Evolutionary conservation across 2,888 invertebrate species (phyloP).

Genomic region (Adela reaumurella): DNA sequence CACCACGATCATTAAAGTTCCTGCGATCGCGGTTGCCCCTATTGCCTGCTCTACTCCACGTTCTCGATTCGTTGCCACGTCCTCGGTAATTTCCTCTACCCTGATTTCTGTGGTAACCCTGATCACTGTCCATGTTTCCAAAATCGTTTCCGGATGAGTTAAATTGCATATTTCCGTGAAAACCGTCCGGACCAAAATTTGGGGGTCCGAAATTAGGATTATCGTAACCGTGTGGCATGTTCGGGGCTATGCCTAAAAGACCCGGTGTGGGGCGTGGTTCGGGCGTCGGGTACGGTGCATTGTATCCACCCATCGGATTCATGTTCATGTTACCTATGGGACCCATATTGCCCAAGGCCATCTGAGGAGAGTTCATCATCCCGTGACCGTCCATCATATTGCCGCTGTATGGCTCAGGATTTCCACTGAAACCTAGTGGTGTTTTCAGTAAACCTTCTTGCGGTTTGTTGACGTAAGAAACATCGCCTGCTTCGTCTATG

Average conservation of each 20-base stretch:
- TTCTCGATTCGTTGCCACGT: constrained; percentile 41
- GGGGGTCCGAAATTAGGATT: constrained; percentile 26
- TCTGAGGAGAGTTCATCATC: constrained; percentile 36
- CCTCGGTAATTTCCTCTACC: constrained; percentile 40
- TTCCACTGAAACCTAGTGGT: constrained; percentile 36
- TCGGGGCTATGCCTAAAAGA: constrained; percentile 55
- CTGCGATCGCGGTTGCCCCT: constrained; percentile 48
- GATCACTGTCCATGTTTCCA: constrained; percentile 41
- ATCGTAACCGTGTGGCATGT: constrained; percentile 49
- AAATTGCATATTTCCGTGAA: constrained; percentile 35
- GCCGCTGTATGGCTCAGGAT: constrained; percentile 27
- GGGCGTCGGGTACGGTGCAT: constrained; percentile 42
- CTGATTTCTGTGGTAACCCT: constrained; percentile 38
- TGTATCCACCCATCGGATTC: constrained; percentile 37
- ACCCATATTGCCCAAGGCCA: constrained; percentile 24
- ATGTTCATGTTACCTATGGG: constrained; percentile 39
- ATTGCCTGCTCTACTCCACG: constrained; percentile 44
- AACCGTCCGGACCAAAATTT: constrained; percentile 29
- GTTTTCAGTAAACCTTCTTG: constrained; percentile 47
- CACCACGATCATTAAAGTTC: constrained; percentile 40
- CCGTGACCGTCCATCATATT: constrained; percentile 27
- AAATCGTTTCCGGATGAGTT: constrained; percentile 44
- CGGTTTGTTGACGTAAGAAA: constrained; percentile 43
- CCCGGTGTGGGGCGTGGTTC: constrained; percentile 52
- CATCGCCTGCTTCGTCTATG: constrained; percentile 56